phyloP scores from a whole-genome alignment of 2,797 vertebrate genomes.

The Sebastiscus albofasciatus region DNA sequence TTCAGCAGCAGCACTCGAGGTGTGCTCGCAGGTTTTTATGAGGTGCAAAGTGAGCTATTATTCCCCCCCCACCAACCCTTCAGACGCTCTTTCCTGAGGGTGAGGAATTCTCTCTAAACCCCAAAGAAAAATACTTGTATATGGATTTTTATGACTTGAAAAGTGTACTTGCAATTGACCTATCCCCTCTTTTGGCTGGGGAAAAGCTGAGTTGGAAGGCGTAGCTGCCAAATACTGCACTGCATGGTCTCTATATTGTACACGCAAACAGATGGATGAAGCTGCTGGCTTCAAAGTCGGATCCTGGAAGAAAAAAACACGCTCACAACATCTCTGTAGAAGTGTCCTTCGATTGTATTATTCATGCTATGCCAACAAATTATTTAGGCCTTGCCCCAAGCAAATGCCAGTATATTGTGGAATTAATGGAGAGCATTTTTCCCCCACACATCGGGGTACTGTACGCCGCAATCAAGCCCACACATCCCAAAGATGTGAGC shows the following conservation, averaged over 20 bases:
- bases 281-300: constrained; percentile 27
- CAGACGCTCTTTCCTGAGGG: constrained; percentile 39
- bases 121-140: constrained; percentile 68
- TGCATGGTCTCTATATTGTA: neutral
- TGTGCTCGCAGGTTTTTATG: constrained; percentile 72
- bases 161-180: constrained; percentile 76
- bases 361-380: constrained; percentile 55
- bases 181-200: constrained; percentile 56
- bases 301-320: neutral
- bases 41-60: constrained; percentile 79
- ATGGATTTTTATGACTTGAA: constrained; percentile 75
- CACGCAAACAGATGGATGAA: constrained; percentile 47
- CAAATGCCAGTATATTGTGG: constrained; percentile 5
- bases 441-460: neutral
- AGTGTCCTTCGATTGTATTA: constrained; percentile 39
- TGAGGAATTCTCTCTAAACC: constrained; percentile 49
- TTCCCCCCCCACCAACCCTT: constrained; percentile 44
- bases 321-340: neutral
- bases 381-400: constrained; percentile 39
- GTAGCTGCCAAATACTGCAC: constrained; percentile 42
- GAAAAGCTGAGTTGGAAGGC: constrained; percentile 27
- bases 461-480: neutral
- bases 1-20: constrained; percentile 51
- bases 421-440: constrained; percentile 6
- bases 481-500: constrained; percentile 22